A percentile compares a stretch with the other conserved stretches of the same genome.
phyloP scores from a whole-genome alignment of 2,797 vertebrate genomes.

The Ctenochaetus hawaiiensis region DNA sequence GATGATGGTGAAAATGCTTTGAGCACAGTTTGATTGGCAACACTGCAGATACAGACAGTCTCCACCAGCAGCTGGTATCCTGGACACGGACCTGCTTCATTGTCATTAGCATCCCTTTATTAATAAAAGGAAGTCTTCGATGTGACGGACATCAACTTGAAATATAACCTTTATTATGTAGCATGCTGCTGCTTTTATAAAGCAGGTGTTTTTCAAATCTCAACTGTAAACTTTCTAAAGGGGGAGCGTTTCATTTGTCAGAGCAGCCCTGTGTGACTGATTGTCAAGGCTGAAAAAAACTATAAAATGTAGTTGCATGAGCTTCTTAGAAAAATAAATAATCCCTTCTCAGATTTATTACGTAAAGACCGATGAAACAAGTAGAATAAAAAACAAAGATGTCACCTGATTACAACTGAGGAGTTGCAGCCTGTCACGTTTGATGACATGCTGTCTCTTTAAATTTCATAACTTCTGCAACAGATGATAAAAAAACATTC shows the following conservation, averaged over 20 bases:
- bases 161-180: conserved; percentile 18
- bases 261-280: conserved; percentile 64
- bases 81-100: conserved; percentile 29
- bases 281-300: conserved; percentile 74
- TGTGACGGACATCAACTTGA: conserved; percentile 15
- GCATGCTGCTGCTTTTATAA: conserved; percentile 53
- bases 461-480: conserved; percentile 41
- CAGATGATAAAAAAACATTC: conserved; percentile 24
- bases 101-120: conserved; percentile 44
- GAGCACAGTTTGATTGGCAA: conserved; percentile 36
- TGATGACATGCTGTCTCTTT: conserved; percentile 32
- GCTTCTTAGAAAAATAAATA: conserved; percentile 66
- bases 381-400: conserved; percentile 8
- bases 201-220: conserved; percentile 39
- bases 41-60: conserved; percentile 20
- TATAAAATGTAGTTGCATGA: conserved; percentile 44
- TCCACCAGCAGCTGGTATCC: conserved; percentile 25
- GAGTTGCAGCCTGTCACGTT: conserved; percentile 18
- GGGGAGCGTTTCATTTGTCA: conserved; percentile 34
- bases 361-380: conserved; percentile 43
- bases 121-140: conserved; percentile 25
- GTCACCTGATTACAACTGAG: conserved; percentile 23
- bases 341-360: conserved; percentile 55
- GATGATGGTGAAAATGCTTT: conserved; percentile 20
- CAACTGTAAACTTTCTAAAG: conserved; percentile 5